A percentile compares a stretch with the other conserved stretches of the same genome.
phyloP scores from a whole-genome alignment of 2,113 vertebrate genomes.

The Leuciscus idus region DNA sequence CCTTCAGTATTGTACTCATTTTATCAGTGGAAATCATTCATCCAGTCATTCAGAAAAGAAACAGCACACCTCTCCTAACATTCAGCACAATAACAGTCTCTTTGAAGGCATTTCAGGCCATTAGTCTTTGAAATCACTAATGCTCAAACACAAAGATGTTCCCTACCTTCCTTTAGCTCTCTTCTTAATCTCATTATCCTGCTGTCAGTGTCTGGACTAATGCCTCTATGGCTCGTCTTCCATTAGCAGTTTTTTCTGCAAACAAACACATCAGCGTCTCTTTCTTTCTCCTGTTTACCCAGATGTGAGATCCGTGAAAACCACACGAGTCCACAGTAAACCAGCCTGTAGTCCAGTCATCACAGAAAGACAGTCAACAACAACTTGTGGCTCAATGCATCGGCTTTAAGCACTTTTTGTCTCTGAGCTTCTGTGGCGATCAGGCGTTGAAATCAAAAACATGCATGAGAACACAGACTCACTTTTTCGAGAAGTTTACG shows the following conservation, averaged over 20 bases:
- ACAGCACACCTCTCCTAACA: not conserved
- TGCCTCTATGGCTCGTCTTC: conserved; percentile 71
- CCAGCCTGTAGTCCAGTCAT: not conserved
- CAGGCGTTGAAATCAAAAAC: not conserved
- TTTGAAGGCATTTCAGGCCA: not conserved
- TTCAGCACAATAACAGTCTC: not conserved
- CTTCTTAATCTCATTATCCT: conserved; percentile 76
- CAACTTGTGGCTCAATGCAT: no score
- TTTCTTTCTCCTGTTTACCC: not conserved
- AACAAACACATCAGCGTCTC: not conserved
- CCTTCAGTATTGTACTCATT: not conserved
- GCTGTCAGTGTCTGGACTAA: conserved; percentile 76
- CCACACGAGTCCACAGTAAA: not conserved
- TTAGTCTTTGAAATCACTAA: not conserved
- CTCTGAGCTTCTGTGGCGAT: not conserved
- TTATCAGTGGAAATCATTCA: not conserved
- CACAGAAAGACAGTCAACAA: not conserved
- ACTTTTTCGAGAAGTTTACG: not conserved
- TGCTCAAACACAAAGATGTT: not conserved
- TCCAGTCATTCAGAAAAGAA: not conserved
- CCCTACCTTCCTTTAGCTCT: conserved; percentile 38
- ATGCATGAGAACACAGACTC: not conserved
- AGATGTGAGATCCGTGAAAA: not conserved
- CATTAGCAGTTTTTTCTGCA: conserved; percentile 65
- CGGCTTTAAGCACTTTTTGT: not conserved